These are phyloP conservation scores for Temnothorax rugatulus DNA, from an alignment of 2,888 invertebrate species.

Conservation along the genomic window DNA sequence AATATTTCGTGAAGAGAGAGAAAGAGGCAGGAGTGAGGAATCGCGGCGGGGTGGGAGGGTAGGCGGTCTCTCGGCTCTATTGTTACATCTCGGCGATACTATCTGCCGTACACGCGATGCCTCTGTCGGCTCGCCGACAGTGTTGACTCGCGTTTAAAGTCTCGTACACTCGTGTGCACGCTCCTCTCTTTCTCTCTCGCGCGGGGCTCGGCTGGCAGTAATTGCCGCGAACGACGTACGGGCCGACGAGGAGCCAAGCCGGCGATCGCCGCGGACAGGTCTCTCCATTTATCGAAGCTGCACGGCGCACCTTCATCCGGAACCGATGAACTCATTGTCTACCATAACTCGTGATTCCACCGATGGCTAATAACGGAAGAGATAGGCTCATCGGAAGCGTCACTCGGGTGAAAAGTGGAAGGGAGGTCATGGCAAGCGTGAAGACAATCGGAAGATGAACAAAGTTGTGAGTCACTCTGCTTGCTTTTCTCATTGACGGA, in stretches of 20 bases:
- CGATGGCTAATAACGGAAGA: slow-evolving; percentile 48
- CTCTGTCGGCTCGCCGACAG: slow-evolving; percentile 74
- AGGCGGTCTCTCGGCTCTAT: slow-evolving; percentile 73
- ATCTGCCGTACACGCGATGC: slow-evolving; percentile 79
- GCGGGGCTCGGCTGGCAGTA: slow-evolving; percentile 67
- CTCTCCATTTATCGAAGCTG: slow-evolving; percentile 57
- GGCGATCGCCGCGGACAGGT: slow-evolving; percentile 70
- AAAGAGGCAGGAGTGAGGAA: slow-evolving; percentile 41
- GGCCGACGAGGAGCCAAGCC: slow-evolving; percentile 54
- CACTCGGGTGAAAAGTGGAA: slow-evolving; percentile 36
- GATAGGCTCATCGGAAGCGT: slow-evolving; percentile 40
- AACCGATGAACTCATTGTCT: slow-evolving; percentile 70
- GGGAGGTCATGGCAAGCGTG: slow-evolving; percentile 12
- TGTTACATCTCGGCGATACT: slow-evolving; percentile 80
- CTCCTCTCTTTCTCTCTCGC: slow-evolving; percentile 48
- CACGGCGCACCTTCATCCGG: slow-evolving; percentile 71
- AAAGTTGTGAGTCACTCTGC: slow-evolving; percentile 41
- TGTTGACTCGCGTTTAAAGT: slow-evolving; percentile 71
- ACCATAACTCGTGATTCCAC: slow-evolving; percentile 35
- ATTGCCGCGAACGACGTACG: slow-evolving; percentile 72
- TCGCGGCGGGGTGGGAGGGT: slow-evolving; percentile 38
- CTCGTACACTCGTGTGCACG: slow-evolving; percentile 63
- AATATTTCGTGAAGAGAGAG: slow-evolving; percentile 73
- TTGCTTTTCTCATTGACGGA: slow-evolving; percentile 45
- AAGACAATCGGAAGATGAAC: slow-evolving; percentile 48